Evolutionary conservation across 1,140 invertebrate genomes (phyloP), one percentile per base, ranked within the genome.

Genomic region (Dendroctonus valens): DNA sequence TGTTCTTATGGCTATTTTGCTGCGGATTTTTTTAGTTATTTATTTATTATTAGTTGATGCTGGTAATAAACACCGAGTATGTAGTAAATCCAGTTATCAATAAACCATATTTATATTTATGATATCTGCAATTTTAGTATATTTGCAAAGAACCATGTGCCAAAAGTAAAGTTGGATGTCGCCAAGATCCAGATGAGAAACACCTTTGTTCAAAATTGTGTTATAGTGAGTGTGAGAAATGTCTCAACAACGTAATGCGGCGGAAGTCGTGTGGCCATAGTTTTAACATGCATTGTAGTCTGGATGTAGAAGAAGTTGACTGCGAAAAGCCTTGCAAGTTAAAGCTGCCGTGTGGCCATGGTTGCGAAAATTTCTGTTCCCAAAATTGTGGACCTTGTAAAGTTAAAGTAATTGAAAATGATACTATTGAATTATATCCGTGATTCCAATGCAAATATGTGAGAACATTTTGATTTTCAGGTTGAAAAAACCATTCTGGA

Each of bases 161-260:
- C 0, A 77, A 74, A 69, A 67, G 70, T 0, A 81, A 79, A 14
- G 73, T 73, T 26, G 78, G 76, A 7, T 84, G 83, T 69, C 76
- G 72, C 3, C 59, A 55, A 41, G 11, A 50, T 6, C 48, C 65
- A 15, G 62, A 70, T 6, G 72, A 77, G 1, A 68, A 77, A 15
- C 84, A 86, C 65, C 69, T 68, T 38, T 86, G 85, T 58, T 53
- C 67, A 0, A 82, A 79, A 69, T 46, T 61, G 8, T 86, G 85
- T 66, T 76, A 74, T 66, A 79, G 85, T 69, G 70, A 74, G 12
- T 86, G 85, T 73, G 77, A 77, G n/a, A 9, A 70, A 5, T 86
- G 84, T 72, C 61, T 70, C n/a, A 74, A 83, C 9, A 48, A 55
- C 15, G 79, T 83, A n/a, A 52, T 59, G 9, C 84, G 83, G 69